phyloP scores from a whole-genome alignment of 2,888 invertebrate species.

The Lasioglossum malachurum region DNA sequence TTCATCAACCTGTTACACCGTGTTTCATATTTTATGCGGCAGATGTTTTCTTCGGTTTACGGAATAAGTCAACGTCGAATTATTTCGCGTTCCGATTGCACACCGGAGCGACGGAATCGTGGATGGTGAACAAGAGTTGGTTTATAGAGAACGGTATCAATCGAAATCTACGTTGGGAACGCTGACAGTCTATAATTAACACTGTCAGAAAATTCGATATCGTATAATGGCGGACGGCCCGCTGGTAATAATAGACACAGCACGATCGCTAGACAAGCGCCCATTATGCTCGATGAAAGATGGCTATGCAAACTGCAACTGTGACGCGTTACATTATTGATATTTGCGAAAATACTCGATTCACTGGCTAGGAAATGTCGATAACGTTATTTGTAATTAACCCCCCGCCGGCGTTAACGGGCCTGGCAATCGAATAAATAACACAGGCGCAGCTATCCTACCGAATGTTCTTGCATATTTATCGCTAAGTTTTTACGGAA shows the following conservation, averaged over 20 bases:
- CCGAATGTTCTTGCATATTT: neutral
- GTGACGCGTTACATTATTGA: neutral
- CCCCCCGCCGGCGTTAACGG: neutral
- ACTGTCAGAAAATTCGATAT: conserved; percentile 5
- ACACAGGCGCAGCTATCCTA: neutral
- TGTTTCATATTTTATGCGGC: neutral
- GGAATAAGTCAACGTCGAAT: neutral
- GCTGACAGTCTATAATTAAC: conserved; percentile 15
- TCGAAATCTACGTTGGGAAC: neutral
- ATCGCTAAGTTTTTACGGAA: neutral
- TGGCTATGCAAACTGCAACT: neutral
- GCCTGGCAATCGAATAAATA: neutral
- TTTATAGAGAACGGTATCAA: neutral
- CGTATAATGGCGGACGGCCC: neutral
- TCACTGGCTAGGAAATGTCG: conserved; percentile 26
- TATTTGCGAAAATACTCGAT: conserved; percentile 16
- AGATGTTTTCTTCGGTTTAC: neutral
- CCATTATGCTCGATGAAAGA: neutral
- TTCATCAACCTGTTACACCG: neutral
- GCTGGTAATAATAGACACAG: neutral
- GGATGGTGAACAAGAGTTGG: neutral
- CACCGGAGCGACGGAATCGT: neutral
- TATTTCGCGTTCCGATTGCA: neutral
- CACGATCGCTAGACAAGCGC: neutral
- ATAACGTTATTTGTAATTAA: conserved; percentile 9